Evolutionary conservation across 2,888 invertebrate species (phyloP).

Genomic region (Unio delphinus): DNA sequence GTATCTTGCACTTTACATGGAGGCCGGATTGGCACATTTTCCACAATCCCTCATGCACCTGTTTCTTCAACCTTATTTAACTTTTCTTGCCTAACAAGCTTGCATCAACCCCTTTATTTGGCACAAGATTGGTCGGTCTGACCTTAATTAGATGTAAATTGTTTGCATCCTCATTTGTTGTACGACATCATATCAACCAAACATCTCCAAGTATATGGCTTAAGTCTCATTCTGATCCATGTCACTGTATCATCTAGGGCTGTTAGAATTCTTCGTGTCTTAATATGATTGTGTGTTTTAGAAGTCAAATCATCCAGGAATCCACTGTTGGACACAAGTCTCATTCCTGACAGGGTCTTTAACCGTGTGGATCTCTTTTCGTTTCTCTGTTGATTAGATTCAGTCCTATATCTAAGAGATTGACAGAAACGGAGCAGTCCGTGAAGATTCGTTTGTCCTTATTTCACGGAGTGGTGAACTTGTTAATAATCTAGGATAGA

Average conservation of each 20-base stretch:
- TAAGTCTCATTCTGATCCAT: neutral
- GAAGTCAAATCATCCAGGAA: conserved; percentile 13
- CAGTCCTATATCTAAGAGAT: too few species aligned
- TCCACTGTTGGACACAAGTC: conserved; percentile 6
- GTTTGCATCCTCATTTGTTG: neutral
- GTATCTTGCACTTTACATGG: too few species aligned
- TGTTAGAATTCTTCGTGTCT: neutral
- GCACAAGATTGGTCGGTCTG: too few species aligned
- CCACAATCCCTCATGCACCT: too few species aligned
- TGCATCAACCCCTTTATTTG: too few species aligned
- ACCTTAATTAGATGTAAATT: too few species aligned
- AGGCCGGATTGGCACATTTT: too few species aligned
- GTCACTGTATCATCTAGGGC: conserved; percentile 1
- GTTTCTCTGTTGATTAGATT: neutral
- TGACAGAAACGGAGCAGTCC: too few species aligned
- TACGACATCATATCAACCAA: neutral
- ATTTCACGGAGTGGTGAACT: too few species aligned
- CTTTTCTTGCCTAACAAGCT: too few species aligned
- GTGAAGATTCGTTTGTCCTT: too few species aligned
- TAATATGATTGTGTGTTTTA: conserved; percentile 8
- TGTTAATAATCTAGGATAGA: neutral
- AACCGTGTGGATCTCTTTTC: conserved; percentile 11
- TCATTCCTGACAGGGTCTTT: conserved; percentile 1
- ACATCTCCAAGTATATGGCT: neutral
- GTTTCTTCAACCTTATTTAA: too few species aligned